Base-by-base conservation (phyloP, 1,140 invertebrate genomes). In the Drosophila melanica region DNA sequence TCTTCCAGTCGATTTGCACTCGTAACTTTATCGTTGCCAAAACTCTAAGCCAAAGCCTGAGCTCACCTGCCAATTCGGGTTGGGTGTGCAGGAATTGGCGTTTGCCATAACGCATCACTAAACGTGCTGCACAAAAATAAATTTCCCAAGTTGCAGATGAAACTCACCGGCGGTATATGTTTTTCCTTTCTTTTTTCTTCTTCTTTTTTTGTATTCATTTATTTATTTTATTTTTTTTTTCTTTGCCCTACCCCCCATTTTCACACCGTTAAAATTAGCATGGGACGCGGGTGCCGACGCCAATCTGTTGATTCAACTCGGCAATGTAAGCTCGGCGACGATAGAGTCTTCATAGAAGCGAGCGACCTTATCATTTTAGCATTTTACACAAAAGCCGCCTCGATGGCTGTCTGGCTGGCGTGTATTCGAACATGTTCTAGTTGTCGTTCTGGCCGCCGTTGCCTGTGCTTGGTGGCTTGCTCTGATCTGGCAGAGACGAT, bases 1-100 rank as follows among this genome's bases (percentile, higher is more conserved):
- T 89, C 85, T 89, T 89, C 85, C 85, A 75, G 58, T 90, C 84
- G 84, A 89, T 89, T 89, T 89, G 77, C 65, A 77, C 41, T 69
- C 69, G 37, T 48, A 75, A 59, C 50, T 75, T 67, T 48, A 63
- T 55, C 68, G 62, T 60, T 75, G 84, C 71, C 77, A 78, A 82
- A 87, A 69, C 50, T 41, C 12, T 33, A 42, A 10, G 37, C 47
- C 20, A 44, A 51, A 68, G 55, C 16, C 33, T 3, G 11, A 54
- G 47, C 35, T 59, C 63, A 59, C 47, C 72, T 73, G 53, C 63
- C 16, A 63, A 50, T 23, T 27, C 27, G 33, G n/a, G 9, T 27
- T 11, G 53, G 68, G 42, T 47, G 12, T 8, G 16, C 20, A 44
- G 16, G 30, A 44, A 55, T 41, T 75, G 50, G 42, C 45, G 37